These are phyloP conservation scores for Equus quagga DNA, from an alignment of 2,113 vertebrate genomes.

Conservation along the genomic window DNA sequence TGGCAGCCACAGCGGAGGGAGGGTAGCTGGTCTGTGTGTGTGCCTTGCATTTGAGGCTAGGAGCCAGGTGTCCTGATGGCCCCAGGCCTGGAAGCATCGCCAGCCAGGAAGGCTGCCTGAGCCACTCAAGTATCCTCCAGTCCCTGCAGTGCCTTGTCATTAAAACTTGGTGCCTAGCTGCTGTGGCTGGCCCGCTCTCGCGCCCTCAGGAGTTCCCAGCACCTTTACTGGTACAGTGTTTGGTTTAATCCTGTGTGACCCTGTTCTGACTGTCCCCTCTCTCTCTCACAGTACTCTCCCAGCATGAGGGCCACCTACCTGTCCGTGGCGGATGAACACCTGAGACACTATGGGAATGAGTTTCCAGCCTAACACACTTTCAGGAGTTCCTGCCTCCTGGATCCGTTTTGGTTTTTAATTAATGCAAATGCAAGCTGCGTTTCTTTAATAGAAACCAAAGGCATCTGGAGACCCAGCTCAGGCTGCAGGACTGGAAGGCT, in stretches of 20 bases:
- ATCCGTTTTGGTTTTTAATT: neutral
- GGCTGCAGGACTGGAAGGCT: neutral
- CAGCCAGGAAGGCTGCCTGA: rapidly evolving
- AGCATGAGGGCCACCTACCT: constrained; percentile 98
- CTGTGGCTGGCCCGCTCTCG: rapidly evolving
- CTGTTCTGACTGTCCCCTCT: constrained; percentile 51
- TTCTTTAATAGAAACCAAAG: constrained; percentile 68
- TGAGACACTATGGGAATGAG: constrained; percentile 90
- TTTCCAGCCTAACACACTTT: constrained; percentile 88
- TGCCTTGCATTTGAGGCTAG: neutral
- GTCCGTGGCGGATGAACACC: constrained; percentile 94
- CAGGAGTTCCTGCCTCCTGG: neutral
- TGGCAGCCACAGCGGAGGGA: neutral
- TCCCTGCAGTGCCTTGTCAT: rapidly evolving
- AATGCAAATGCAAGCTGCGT: neutral
- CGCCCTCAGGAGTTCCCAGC: neutral
- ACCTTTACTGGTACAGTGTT: rapidly evolving
- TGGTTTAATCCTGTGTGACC: neutral
- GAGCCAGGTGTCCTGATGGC: neutral
- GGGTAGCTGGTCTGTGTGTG: neutral
- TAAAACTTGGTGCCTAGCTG: neutral
- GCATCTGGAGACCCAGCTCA: neutral
- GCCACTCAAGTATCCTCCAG: neutral
- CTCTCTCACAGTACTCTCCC: constrained; percentile 93
- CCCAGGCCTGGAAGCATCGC: neutral